Percentiles rank a stretch among this genome's conserved stretches.
Conservation (phyloP, 2,113 vertebrate species). For the Festucalex cinctus region DNA sequence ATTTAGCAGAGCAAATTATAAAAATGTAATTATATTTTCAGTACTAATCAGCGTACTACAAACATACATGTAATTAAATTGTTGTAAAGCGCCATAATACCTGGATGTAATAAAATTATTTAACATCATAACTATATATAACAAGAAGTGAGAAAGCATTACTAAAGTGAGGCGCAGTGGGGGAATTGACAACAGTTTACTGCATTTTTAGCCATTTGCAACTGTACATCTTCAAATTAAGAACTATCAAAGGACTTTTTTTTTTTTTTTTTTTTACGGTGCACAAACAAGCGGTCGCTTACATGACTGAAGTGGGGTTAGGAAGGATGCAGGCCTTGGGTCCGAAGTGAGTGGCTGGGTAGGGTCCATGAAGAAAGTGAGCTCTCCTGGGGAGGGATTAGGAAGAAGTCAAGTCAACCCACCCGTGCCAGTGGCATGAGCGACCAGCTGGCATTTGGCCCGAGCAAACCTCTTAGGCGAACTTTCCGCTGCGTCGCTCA, state of each 20-base stretch:
- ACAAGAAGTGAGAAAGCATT: background rate
- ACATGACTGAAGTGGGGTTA: conserved; percentile 80
- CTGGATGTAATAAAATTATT: background rate
- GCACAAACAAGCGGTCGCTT: conserved; percentile 37
- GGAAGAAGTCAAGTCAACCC: conserved; percentile 28
- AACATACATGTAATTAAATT: too few relatives aligned
- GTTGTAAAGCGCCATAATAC: too few relatives aligned
- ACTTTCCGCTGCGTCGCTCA: conserved; percentile 61
- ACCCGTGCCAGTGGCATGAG: conserved; percentile 29
- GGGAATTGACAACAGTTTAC: background rate
- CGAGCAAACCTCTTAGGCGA: conserved; percentile 71
- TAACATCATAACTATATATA: background rate
- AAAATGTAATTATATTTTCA: too few relatives aligned
- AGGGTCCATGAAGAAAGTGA: conserved; percentile 80
- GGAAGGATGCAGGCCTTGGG: conserved; percentile 81
- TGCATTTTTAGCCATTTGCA: background rate
- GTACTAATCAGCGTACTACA: background rate
- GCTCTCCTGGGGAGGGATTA: conserved; percentile 61
- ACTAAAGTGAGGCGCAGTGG: background rate
- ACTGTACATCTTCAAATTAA: background rate
- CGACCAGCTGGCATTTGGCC: conserved; percentile 44
- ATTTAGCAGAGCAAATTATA: too few relatives aligned
- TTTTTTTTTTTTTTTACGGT: background rate
- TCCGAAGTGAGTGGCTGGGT: conserved; percentile 80
- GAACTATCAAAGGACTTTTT: background rate